These are phyloP conservation scores for Drosophila ercepeae DNA, from an alignment of 1,140 invertebrate genomes.

Conservation along the genomic window DNA sequence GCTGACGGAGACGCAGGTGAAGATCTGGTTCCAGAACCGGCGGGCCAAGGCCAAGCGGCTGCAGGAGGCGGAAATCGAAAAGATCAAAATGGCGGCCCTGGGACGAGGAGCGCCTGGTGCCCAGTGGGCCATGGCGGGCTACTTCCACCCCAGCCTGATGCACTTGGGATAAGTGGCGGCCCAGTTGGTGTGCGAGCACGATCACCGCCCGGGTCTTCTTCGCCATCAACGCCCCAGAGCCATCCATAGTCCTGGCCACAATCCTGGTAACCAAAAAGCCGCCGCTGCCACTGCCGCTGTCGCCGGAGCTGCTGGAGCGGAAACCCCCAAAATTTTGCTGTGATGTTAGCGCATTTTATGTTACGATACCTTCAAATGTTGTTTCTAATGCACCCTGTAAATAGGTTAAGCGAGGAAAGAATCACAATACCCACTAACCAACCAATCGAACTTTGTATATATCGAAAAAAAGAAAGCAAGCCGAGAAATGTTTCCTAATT, in stretches of 20 bases:
- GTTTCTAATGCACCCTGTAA: slow-evolving; percentile 76
- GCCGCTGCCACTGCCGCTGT: slow-evolving; percentile 49
- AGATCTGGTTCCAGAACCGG: slow-evolving; percentile 99
- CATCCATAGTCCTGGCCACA: slow-evolving; percentile 34
- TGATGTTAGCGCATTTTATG: slow-evolving; percentile 83
- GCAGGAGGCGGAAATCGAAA: slow-evolving; percentile 97
- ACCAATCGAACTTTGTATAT: slow-evolving; percentile 56
- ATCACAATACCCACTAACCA: slow-evolving; percentile 17
- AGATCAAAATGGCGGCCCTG: slow-evolving; percentile 91
- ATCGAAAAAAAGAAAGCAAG: slow-evolving; percentile 53
- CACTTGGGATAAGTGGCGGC: slow-evolving; percentile 83
- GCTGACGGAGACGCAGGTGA: slow-evolving; percentile 98
- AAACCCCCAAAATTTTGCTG: slow-evolving; percentile 81
- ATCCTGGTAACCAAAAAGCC: slow-evolving; percentile 68
- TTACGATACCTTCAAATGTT: slow-evolving; percentile 77
- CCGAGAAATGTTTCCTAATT: slow-evolving; percentile 73
- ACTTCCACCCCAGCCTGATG: slow-evolving; percentile 83
- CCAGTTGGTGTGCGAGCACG: slow-evolving; percentile 54
- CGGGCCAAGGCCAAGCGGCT: slow-evolving; percentile 97
- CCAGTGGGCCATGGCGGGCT: slow-evolving; percentile 83
- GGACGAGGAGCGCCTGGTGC: slow-evolving; percentile 84
- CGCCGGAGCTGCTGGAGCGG: slow-evolving; percentile 35
- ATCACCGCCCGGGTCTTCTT: slow-evolving; percentile 4
- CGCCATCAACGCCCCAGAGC: slow-evolving; percentile 29
- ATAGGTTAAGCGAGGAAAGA: slow-evolving; percentile 53